Conservation (phyloP, 2,797 vertebrate genomes). For the Gallinago stenura region DNA sequence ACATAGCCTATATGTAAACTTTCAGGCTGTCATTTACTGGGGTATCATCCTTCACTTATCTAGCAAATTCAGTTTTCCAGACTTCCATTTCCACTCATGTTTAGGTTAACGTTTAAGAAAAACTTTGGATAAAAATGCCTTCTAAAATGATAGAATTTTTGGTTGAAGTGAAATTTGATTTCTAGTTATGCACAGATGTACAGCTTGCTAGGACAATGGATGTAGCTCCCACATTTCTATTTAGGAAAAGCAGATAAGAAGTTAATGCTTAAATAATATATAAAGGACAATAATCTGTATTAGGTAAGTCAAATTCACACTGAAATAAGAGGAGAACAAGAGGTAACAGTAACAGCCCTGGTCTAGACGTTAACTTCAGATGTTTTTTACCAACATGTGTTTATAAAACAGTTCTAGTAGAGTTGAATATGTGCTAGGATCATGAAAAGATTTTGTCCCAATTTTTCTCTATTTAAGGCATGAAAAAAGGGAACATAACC, state of each 20-base stretch:
- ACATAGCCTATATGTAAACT: background rate
- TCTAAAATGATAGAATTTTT: background rate
- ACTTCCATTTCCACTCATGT: background rate
- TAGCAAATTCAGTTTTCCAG: background rate
- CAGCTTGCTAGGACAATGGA: background rate
- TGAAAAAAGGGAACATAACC: background rate
- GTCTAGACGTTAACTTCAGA: background rate
- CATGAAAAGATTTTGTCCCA: background rate
- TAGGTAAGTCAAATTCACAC: background rate
- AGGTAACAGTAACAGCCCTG: background rate
- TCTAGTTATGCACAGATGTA: background rate
- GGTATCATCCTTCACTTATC: background rate
- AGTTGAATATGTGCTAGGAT: background rate
- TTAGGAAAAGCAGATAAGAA: background rate
- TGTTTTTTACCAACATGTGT: background rate
- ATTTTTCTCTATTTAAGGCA: background rate
- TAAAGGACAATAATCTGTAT: background rate
- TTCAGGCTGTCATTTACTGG: background rate
- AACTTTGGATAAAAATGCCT: background rate
- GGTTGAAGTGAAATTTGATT: background rate
- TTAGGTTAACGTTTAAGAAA: background rate
- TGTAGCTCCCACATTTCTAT: background rate
- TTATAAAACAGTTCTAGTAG: background rate
- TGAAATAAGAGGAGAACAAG: background rate
- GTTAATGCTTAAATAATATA: background rate